A percentile compares a stretch with the other conserved stretches of the same genome.
Conservation (phyloP, 53 echinoderm and acorn worm species). For the Zoroaster sp. region DNA sequence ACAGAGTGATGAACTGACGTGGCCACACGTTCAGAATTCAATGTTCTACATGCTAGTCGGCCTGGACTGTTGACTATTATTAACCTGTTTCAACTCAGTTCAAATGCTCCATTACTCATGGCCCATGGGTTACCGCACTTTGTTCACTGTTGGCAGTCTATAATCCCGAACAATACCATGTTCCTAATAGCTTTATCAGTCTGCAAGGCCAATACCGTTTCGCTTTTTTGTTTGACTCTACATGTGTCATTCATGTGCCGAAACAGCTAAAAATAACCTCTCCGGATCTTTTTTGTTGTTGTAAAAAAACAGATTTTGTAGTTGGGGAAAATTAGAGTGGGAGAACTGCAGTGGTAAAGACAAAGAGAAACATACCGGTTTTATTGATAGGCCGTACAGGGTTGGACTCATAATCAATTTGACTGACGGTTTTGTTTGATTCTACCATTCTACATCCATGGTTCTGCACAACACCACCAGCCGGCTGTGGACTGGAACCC, state of each 20-base stretch:
- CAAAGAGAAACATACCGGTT: neutral
- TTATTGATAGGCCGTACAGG: neutral
- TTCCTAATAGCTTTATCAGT: neutral
- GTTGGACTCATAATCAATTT: neutral
- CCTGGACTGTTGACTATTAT: no score
- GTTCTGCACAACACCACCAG: no score
- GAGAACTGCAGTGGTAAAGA: neutral
- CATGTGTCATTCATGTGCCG: neutral
- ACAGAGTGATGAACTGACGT: no score
- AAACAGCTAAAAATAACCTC: no score
- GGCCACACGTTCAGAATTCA: no score
- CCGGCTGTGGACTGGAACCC: neutral
- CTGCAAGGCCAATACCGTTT: neutral
- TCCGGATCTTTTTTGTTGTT: no score
- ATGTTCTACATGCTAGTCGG: no score
- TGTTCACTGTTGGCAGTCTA: neutral
- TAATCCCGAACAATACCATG: neutral
- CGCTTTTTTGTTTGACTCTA: neutral
- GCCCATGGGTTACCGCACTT: constrained; percentile 1
- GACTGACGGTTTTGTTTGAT: neutral
- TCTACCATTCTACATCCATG: no score
- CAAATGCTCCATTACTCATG: constrained; percentile 23
- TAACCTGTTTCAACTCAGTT: neutral
- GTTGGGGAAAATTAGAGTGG: neutral
- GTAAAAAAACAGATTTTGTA: no score